Evolutionary conservation across 2,113 vertebrate genomes (phyloP).

Genomic region (Sturnira hondurensis): DNA sequence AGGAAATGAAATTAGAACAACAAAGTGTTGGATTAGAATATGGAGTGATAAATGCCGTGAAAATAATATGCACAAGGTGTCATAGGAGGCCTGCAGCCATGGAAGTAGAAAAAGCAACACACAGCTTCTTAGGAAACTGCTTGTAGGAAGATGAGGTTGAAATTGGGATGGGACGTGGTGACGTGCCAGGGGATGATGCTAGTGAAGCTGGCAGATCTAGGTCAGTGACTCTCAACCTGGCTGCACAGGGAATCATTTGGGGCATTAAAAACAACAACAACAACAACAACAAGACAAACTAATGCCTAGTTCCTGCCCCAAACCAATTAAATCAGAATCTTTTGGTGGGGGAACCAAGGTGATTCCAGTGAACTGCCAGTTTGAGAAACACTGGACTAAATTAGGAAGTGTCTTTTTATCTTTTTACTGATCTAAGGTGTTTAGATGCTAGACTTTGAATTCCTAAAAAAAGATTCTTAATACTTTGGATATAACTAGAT

Average conservation of each 20-base stretch:
- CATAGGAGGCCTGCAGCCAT: background rate
- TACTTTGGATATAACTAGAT: background rate
- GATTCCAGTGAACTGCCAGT: background rate
- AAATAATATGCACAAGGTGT: background rate
- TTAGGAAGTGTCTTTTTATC: background rate
- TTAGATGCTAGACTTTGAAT: background rate
- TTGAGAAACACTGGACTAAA: background rate
- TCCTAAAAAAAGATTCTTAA: background rate
- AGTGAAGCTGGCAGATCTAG: background rate
- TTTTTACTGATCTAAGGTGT: background rate
- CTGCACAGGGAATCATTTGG: background rate
- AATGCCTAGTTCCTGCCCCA: background rate
- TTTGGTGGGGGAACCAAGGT: background rate
- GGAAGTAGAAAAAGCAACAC: too few species aligned
- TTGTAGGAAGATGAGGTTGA: background rate
- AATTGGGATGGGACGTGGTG: background rate
- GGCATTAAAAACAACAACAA: background rate
- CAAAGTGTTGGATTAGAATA: background rate
- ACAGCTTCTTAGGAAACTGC: background rate
- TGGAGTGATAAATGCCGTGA: background rate
- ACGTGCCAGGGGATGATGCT: accelerated
- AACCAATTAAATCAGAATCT: background rate
- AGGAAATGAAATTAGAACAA: background rate
- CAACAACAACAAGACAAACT: background rate
- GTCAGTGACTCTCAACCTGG: background rate